These are phyloP conservation scores for Tympanuchus pallidicinctus DNA, from an alignment of 2,113 vertebrate genomes.

Conservation along the genomic window DNA sequence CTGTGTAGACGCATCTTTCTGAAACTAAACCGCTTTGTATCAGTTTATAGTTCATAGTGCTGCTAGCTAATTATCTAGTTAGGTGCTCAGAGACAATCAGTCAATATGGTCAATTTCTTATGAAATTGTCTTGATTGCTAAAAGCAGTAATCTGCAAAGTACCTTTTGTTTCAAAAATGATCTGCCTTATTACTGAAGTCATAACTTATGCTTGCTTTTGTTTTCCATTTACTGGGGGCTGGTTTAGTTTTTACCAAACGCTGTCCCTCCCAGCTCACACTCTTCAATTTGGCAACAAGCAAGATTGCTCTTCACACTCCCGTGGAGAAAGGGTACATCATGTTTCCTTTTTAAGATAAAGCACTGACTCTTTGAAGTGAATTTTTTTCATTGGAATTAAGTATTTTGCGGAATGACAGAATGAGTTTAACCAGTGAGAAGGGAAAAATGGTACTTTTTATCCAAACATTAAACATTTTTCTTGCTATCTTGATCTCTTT, in stretches of 20 bases:
- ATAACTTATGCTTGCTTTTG: not conserved
- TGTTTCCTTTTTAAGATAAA: constrained; percentile 44
- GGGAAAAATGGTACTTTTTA: not conserved
- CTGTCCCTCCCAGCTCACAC: not conserved
- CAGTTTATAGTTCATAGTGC: not conserved
- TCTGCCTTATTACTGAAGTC: not conserved
- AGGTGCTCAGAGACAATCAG: not conserved
- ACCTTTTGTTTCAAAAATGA: not conserved
- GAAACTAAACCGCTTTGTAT: not conserved
- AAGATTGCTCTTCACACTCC: constrained; percentile 3
- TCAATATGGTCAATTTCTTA: not conserved
- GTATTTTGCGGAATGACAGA: not conserved
- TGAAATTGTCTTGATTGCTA: not conserved
- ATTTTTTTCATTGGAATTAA: not conserved
- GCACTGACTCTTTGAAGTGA: constrained; percentile 9
- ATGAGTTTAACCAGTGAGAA: not conserved
- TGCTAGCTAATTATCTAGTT: not conserved
- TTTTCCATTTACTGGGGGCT: not conserved
- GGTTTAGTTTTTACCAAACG: not conserved
- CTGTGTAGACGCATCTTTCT: not conserved
- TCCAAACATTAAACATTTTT: not conserved
- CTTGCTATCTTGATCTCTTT: not conserved
- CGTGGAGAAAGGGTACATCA: not conserved
- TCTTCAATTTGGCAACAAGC: not conserved
- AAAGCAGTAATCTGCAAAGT: not conserved